Base-by-base conservation (phyloP, 1,140 invertebrate species). In the Dendrolimus punctatus region DNA sequence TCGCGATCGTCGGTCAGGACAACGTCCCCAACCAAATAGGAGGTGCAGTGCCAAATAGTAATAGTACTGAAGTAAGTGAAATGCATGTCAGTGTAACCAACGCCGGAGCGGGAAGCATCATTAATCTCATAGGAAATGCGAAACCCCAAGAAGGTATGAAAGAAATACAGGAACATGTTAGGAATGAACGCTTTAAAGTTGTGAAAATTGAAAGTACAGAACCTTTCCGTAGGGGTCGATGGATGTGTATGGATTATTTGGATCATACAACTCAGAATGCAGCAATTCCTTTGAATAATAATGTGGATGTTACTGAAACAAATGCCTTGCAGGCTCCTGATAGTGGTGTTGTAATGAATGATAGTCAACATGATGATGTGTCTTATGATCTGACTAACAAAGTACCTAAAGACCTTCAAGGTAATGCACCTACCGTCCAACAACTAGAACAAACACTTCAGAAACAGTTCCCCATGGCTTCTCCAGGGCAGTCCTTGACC, bases 191-290 rank as follows among this genome's bases (percentile, higher is more conserved):
- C 58, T 99, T 99, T 83, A 97, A 97, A 90, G 96, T 98, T 64
- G 96, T 99, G 36, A 98, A 98, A 90, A 96, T 98, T 58, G 96
- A 97, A 82, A 97, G 95, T 76, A 95, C 95, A 36, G 96, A 98
- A 82, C 97, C 97, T 5, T 98, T 98, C 72, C 94, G 94, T 64
- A 90, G 97, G 43, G 97, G 97, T 37, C 88, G 97, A 70, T 99
- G 97, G 97, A 93, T 93, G 66, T 98, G 96, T 86, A 95, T 97
- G 92, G 97, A 99, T 85, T 98, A 97, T 87, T 89, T 96, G 70
- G 96, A 98, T 88, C 94, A 96, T 74, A 92, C 93, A 52, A 90
- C 90, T 51, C 82, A 78, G 46, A 86, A 79, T 73, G 75, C 85
- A 53, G 77, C 86, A 6, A 84, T 86, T 7, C 80, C 79, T 41